A percentile compares a stretch with the other conserved stretches of the same genome.
These are phyloP conservation scores for Noctuana brunneofusca DNA, from an alignment of 2,888 invertebrate species.

Conservation along the genomic window DNA sequence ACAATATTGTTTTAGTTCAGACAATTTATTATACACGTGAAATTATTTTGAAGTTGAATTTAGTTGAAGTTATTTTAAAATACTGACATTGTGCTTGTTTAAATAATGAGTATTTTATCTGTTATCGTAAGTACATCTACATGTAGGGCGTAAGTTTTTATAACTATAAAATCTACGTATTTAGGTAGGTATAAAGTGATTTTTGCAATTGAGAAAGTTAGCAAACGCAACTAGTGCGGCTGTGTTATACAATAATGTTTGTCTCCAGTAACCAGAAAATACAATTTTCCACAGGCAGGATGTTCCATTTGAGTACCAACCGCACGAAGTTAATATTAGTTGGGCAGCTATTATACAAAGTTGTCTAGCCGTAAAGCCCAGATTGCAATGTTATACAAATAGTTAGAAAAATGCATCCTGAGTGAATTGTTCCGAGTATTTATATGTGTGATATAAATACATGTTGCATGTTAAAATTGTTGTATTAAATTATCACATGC, in stretches of 20 bases:
- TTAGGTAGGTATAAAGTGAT: too few relatives aligned
- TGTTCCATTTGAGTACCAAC: slow-evolving; percentile 14
- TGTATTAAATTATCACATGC: background rate
- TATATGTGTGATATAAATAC: too few relatives aligned
- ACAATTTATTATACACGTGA: slow-evolving; percentile 1
- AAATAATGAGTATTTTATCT: too few relatives aligned
- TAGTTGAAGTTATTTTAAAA: too few relatives aligned
- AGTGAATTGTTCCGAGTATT: background rate
- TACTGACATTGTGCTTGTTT: too few relatives aligned
- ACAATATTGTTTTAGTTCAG: slow-evolving; percentile 1
- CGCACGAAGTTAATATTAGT: slow-evolving; percentile 25
- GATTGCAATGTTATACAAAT: background rate
- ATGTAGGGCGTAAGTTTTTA: too few relatives aligned
- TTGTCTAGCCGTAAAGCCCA: background rate
- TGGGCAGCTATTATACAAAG: slow-evolving; percentile 16
- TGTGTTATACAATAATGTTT: background rate
- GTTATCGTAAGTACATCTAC: too few relatives aligned
- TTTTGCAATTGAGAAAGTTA: background rate
- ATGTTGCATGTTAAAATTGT: background rate
- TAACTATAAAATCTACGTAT: too few relatives aligned
- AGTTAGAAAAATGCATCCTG: slow-evolving; percentile 14
- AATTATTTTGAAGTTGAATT: background rate
- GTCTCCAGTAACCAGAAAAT: background rate
- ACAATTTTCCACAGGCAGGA: slow-evolving; percentile 15
- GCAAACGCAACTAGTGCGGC: background rate